These are phyloP conservation scores for Mayetiola destructor DNA, from an alignment of 2,888 invertebrate species.

Conservation along the genomic window DNA sequence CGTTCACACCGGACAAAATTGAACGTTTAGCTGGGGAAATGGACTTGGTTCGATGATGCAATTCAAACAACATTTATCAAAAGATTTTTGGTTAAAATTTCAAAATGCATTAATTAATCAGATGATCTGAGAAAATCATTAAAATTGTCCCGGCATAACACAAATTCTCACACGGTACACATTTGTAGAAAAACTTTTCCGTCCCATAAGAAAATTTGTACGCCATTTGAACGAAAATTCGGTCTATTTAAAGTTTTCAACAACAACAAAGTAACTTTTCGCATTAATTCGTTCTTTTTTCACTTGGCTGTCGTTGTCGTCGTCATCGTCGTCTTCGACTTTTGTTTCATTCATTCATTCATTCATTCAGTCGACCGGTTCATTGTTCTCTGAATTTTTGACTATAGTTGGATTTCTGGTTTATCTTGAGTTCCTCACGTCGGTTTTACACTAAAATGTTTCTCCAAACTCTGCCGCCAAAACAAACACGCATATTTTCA, in stretches of 20 bases:
- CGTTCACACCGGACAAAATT: background rate
- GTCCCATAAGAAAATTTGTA: conserved; percentile 4
- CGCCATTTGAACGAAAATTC: conserved; percentile 5
- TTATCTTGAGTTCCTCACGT: too few relatives aligned
- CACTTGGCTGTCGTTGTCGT: background rate
- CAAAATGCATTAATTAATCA: background rate
- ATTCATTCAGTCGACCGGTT: background rate
- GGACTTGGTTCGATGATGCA: too few relatives aligned
- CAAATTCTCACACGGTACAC: too few relatives aligned
- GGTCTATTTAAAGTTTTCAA: background rate
- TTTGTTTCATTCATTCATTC: background rate
- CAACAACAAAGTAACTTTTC: conserved; percentile 12
- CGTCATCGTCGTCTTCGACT: too few relatives aligned
- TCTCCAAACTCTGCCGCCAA: conserved; percentile 9
- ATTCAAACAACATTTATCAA: too few relatives aligned
- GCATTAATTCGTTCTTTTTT: background rate
- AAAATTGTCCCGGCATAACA: background rate
- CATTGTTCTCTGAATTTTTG: background rate
- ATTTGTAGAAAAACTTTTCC: background rate
- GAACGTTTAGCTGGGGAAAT: background rate
- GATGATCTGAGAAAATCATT: background rate
- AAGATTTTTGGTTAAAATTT: too few relatives aligned
- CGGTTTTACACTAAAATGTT: too few relatives aligned
- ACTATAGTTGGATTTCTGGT: conserved; percentile 2
- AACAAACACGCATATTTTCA: background rate